Percentiles rank a stretch among this genome's conserved stretches.
Conservation (phyloP, 2,888 invertebrate genomes). For the Ormyrus nitidulus region DNA sequence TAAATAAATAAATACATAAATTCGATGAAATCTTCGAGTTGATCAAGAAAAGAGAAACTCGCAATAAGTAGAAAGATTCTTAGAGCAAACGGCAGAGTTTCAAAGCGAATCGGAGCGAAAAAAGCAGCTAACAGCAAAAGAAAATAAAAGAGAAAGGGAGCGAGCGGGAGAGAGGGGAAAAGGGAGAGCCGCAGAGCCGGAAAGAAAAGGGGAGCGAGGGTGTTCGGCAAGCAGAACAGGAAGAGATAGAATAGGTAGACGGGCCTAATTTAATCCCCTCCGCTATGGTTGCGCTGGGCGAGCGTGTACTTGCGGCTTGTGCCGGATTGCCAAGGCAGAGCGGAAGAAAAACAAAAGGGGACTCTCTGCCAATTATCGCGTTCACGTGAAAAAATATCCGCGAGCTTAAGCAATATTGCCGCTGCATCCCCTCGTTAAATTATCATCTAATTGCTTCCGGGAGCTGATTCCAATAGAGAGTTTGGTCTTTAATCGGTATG, state of each 20-base stretch:
- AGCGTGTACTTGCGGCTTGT: constrained; percentile 40
- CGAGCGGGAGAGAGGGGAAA: not conserved
- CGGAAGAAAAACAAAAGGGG: constrained; percentile 44
- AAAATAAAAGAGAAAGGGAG: not conserved
- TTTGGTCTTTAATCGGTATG: no score
- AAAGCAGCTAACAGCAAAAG: not conserved
- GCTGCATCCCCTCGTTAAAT: no score
- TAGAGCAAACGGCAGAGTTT: not conserved
- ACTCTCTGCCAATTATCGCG: constrained; percentile 14
- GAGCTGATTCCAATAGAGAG: no score
- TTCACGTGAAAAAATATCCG: constrained; percentile 48
- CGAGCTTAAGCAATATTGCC: constrained; percentile 3
- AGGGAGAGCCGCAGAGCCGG: not conserved
- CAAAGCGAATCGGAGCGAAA: not conserved
- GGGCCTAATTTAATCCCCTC: constrained; percentile 63
- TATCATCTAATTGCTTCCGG: no score
- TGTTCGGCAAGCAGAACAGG: not conserved
- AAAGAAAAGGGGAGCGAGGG: constrained; percentile 27
- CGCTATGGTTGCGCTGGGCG: constrained; percentile 16
- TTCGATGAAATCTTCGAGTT: no score
- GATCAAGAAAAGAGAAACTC: no score
- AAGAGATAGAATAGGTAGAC: constrained; percentile 48
- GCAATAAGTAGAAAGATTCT: no score
- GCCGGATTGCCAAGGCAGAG: constrained; percentile 20
- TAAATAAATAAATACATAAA: no score